These are phyloP conservation scores for Eupithecia pulchellata DNA, from an alignment of 2,888 invertebrate genomes.

Conservation along the genomic window DNA sequence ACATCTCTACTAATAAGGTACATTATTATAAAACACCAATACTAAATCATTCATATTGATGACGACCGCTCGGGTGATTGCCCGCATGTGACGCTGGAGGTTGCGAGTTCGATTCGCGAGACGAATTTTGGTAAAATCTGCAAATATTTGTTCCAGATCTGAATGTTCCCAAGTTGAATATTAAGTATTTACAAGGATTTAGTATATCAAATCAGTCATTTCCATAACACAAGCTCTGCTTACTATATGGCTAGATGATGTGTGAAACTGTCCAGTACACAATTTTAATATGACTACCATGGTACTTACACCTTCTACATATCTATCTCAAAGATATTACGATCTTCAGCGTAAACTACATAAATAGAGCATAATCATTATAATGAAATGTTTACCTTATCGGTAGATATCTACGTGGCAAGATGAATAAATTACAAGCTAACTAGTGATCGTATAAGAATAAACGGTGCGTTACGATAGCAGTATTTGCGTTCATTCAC, in stretches of 20 bases:
- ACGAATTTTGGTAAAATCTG: background rate
- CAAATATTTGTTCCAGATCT: background rate
- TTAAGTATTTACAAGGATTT: background rate
- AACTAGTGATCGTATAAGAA: background rate
- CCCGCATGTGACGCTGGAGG: too few species aligned
- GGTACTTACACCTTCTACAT: background rate
- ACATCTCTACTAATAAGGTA: background rate
- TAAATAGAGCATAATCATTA: background rate
- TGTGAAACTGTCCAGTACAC: background rate
- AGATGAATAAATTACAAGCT: background rate
- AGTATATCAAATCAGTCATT: conserved; percentile 1
- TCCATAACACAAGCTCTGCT: background rate
- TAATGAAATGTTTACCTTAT: background rate
- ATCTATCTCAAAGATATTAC: too few species aligned
- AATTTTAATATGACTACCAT: background rate
- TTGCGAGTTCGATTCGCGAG: background rate
- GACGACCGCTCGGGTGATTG: background rate
- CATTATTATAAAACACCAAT: background rate
- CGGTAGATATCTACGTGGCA: background rate
- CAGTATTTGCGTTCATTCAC: background rate
- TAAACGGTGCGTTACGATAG: background rate
- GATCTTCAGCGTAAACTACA: background rate
- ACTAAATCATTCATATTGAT: background rate
- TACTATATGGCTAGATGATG: background rate
- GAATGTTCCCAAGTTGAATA: background rate